A percentile compares a stretch with the other conserved stretches of the same genome.
These are phyloP conservation scores for Origma solitaria DNA, from an alignment of 2,113 vertebrate genomes.

Conservation along the genomic window DNA sequence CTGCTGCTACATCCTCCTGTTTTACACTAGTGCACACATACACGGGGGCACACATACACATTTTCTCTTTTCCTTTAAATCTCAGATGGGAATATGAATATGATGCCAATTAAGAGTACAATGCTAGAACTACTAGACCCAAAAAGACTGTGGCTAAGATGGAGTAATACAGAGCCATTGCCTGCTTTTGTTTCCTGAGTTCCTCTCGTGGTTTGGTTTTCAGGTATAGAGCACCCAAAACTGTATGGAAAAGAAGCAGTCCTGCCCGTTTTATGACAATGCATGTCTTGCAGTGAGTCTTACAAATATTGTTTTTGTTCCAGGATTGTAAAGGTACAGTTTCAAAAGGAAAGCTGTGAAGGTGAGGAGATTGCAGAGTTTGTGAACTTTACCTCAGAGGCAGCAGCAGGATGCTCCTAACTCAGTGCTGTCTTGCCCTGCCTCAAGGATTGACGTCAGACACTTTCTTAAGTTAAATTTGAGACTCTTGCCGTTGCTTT, in stretches of 20 bases:
- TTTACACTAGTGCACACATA: not conserved
- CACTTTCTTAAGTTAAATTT: not conserved
- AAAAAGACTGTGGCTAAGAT: not conserved
- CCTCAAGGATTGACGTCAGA: not conserved
- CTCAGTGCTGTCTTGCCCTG: not conserved
- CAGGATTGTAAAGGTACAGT: not conserved
- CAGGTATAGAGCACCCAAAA: not conserved
- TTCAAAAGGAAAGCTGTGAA: not conserved
- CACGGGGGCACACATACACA: too few species aligned
- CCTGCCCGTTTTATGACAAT: not conserved
- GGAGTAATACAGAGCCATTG: not conserved
- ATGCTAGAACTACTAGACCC: not conserved
- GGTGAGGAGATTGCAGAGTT: not conserved
- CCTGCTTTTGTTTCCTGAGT: not conserved
- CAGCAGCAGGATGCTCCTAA: not conserved
- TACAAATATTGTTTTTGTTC: not conserved
- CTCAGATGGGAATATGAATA: not conserved
- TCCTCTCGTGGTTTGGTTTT: not conserved
- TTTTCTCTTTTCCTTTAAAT: not conserved
- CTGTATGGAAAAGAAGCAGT: not conserved
- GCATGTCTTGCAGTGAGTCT: not conserved
- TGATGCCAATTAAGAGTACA: not conserved
- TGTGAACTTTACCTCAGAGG: not conserved
- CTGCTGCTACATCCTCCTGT: conserved; percentile 2
- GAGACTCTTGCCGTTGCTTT: not conserved